These are phyloP conservation scores for Carabus problematicus DNA, from an alignment of 2,888 invertebrate genomes.

Conservation along the genomic window DNA sequence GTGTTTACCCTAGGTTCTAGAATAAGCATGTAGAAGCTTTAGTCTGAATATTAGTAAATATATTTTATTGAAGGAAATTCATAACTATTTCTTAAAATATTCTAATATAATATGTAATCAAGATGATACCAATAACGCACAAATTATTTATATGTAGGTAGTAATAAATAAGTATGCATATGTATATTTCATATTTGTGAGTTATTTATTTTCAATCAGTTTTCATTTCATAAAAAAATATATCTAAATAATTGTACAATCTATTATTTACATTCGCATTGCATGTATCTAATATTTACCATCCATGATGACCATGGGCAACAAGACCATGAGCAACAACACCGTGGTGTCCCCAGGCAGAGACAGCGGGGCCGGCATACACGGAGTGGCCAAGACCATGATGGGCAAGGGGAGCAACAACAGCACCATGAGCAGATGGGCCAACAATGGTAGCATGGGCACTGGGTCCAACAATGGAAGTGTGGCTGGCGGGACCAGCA, in stretches of 20 bases:
- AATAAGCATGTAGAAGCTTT: no score
- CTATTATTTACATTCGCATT: neutral
- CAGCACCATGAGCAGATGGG: neutral
- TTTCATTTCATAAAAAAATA: neutral
- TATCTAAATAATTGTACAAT: neutral
- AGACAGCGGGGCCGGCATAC: neutral
- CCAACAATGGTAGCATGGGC: constrained; percentile 5
- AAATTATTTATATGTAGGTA: no score
- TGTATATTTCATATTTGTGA: no score
- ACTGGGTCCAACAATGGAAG: neutral
- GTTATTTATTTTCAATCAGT: no score
- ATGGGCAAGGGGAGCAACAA: neutral
- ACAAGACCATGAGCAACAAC: neutral
- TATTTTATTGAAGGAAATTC: no score
- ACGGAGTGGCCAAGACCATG: neutral
- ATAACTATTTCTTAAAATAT: no score
- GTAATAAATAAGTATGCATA: no score
- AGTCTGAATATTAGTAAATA: no score
- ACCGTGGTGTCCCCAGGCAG: neutral
- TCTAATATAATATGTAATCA: no score
- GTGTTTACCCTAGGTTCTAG: no score
- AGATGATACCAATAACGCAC: no score
- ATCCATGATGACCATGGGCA: constrained; percentile 14
- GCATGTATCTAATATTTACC: neutral
- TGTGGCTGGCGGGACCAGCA: neutral